A percentile compares a stretch with the other conserved stretches of the same genome.
phyloP scores from a whole-genome alignment of 1,140 invertebrate species.

The Sinonovacula constricta region DNA sequence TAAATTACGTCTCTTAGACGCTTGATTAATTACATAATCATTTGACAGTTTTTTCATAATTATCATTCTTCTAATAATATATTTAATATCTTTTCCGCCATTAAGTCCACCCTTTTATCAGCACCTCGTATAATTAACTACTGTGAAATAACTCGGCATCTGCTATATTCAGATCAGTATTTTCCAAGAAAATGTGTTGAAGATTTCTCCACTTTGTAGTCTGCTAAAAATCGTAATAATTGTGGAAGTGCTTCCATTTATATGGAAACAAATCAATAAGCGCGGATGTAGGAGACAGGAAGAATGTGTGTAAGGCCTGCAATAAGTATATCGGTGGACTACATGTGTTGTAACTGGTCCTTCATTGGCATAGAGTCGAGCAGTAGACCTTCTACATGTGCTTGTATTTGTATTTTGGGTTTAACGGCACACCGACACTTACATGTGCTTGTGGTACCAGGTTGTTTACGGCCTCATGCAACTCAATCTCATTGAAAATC shows the following conservation, averaged over 20 bases:
- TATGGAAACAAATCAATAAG: slow-evolving; percentile 91
- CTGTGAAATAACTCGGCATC: slow-evolving; percentile 47
- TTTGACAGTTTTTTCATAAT: too few relatives aligned
- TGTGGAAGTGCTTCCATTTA: slow-evolving; percentile 54
- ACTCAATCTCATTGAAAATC: slow-evolving; percentile 68
- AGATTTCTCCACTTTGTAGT: slow-evolving; percentile 62
- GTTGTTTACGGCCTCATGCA: slow-evolving; percentile 48
- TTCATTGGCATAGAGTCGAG: slow-evolving; percentile 63
- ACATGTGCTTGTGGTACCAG: slow-evolving; percentile 23
- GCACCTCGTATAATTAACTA: too few relatives aligned
- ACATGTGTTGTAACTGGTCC: slow-evolving; percentile 62
- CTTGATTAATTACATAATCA: too few relatives aligned
- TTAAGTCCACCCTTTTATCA: too few relatives aligned
- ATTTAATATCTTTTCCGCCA: too few relatives aligned
- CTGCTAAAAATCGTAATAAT: slow-evolving; percentile 57
- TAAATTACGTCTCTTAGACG: too few relatives aligned
- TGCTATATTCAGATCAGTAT: slow-evolving; percentile 58
- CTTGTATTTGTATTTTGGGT: too few relatives aligned
- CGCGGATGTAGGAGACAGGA: slow-evolving; percentile 95
- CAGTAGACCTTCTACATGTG: slow-evolving; percentile 58
- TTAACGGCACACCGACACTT: too few relatives aligned
- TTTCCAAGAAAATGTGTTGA: slow-evolving; percentile 63
- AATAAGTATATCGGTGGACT: slow-evolving; percentile 93
- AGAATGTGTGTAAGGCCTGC: slow-evolving; percentile 96
- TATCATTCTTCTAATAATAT: too few relatives aligned